These are phyloP conservation scores for Catharus bicknelli DNA, from an alignment of 2,113 vertebrate genomes.

Conservation along the genomic window DNA sequence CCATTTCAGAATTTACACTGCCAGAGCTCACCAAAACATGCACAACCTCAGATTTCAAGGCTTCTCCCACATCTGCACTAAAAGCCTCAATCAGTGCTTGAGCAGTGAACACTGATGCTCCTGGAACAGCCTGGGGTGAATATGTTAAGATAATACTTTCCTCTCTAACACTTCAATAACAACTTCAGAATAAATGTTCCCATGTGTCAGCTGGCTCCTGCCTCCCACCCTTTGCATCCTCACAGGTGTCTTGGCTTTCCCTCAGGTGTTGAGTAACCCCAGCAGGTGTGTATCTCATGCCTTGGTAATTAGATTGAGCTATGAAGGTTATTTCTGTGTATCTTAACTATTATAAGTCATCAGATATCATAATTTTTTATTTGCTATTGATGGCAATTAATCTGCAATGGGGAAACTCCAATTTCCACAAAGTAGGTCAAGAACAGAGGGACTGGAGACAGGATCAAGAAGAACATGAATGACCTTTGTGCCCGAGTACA, in stretches of 20 bases:
- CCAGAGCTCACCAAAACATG: not conserved
- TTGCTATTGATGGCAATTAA: rapidly evolving
- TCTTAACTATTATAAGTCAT: not conserved
- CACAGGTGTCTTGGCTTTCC: not conserved
- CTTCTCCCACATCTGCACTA: not conserved
- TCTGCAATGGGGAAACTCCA: rapidly evolving
- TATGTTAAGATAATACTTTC: rapidly evolving
- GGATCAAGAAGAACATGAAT: rapidly evolving
- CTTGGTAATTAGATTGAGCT: not conserved
- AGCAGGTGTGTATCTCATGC: rapidly evolving
- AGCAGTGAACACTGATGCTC: rapidly evolving
- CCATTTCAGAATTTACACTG: not conserved
- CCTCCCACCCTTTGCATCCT: not conserved
- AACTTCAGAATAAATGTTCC: not conserved
- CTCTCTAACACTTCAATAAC: not conserved
- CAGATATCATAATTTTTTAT: not conserved
- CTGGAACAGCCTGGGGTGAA: not conserved
- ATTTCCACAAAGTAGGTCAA: not conserved
- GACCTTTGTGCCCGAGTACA: rapidly evolving
- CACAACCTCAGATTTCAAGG: not conserved
- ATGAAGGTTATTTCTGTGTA: not conserved
- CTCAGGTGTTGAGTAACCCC: not conserved
- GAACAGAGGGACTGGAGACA: not conserved
- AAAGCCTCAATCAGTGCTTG: rapidly evolving
- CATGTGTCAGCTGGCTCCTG: rapidly evolving